A percentile compares a stretch with the other conserved stretches of the same genome.
Evolutionary conservation across 1,140 invertebrate species (phyloP).

Genomic region (Tetragonula clypearis): DNA sequence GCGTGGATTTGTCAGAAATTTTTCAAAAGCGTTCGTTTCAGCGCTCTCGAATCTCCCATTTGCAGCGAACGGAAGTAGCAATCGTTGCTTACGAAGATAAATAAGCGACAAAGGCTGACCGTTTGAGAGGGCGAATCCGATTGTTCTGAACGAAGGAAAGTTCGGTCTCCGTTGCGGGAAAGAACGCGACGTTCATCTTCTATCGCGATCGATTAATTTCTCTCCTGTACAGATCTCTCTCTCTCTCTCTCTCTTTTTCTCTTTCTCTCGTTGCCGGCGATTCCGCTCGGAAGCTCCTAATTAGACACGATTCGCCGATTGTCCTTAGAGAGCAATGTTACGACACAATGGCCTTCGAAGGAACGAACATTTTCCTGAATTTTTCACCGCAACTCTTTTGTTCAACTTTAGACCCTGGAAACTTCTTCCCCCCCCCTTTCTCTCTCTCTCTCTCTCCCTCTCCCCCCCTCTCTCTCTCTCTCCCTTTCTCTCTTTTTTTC

Average conservation of each 20-base stretch:
- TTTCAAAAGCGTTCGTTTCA: no score
- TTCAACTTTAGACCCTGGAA: not conserved
- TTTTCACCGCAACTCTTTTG: not conserved
- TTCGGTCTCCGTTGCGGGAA: not conserved
- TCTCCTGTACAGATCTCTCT: no score
- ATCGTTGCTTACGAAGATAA: not conserved
- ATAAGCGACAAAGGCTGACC: not conserved
- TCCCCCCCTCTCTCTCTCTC: no score
- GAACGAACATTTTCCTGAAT: not conserved
- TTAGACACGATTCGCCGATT: slow-evolving; percentile 20
- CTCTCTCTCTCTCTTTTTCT: no score
- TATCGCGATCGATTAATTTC: slow-evolving; percentile 16
- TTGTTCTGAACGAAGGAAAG: not conserved
- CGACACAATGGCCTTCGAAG: not conserved
- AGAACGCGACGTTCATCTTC: not conserved
- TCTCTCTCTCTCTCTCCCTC: no score
- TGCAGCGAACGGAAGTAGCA: no score
- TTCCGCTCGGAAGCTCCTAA: not conserved
- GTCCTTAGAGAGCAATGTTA: not conserved
- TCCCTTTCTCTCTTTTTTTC: no score
- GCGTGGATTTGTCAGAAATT: no score
- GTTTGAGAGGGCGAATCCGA: not conserved
- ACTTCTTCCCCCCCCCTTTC: no score
- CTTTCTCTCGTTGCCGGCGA: no score
- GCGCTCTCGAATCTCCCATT: no score